phyloP scores from a whole-genome alignment of 2,888 invertebrate species.

The Geophilus truncorum region DNA sequence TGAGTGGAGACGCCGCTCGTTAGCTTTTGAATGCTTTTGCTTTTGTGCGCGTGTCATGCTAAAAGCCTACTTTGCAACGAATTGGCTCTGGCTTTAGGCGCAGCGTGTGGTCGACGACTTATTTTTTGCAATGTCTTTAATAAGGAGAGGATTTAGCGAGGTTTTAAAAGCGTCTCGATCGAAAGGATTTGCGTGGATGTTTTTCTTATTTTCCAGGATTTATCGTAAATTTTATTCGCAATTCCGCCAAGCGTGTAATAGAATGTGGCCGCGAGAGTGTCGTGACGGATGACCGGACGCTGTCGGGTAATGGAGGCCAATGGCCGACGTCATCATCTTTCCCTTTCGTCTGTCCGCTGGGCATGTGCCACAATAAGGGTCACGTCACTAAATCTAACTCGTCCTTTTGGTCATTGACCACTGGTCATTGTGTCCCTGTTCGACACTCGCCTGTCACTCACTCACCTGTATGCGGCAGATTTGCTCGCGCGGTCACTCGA shows the following conservation, averaged over 20 bases:
- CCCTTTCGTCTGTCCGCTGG: background rate
- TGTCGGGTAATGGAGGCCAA: slow-evolving; percentile 15
- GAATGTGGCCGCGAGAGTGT: slow-evolving; percentile 7
- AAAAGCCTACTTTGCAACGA: slow-evolving; percentile 27
- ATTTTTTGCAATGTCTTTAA: background rate
- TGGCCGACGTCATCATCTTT: slow-evolving; percentile 17
- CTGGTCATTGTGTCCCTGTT: background rate
- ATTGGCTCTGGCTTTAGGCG: slow-evolving; percentile 8
- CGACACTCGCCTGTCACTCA: background rate
- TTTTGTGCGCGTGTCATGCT: slow-evolving; percentile 27
- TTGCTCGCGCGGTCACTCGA: background rate
- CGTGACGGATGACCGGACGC: slow-evolving; percentile 13
- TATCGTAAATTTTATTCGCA: slow-evolving; percentile 10
- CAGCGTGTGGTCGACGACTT: background rate
- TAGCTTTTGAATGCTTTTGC: slow-evolving; percentile 22
- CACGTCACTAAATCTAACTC: slow-evolving; percentile 16
- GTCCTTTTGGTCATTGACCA: background rate
- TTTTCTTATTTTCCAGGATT: background rate
- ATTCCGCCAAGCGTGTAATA: slow-evolving; percentile 17
- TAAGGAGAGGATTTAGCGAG: background rate
- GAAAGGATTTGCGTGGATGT: background rate
- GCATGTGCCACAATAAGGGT: slow-evolving; percentile 7
- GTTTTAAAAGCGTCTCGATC: background rate
- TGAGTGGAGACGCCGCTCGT: slow-evolving; percentile 22
- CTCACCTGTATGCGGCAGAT: background rate